phyloP scores from a whole-genome alignment of 2,113 vertebrate genomes.

The Myrmophylax atrothorax region DNA sequence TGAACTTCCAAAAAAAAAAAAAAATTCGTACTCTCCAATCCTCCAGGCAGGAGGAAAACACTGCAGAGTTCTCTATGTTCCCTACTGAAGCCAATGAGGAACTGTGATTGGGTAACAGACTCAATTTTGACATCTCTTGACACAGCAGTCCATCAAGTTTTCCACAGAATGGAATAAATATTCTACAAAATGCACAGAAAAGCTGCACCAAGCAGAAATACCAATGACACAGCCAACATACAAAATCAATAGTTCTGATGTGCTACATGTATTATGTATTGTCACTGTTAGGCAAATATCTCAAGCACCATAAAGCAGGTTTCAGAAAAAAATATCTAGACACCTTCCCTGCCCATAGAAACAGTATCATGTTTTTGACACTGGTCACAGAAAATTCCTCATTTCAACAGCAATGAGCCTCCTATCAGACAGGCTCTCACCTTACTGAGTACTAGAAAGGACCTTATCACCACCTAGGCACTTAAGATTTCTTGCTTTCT shows the following conservation, averaged over 20 bases:
- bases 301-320: neutral
- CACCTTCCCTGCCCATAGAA: neutral
- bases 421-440: neutral
- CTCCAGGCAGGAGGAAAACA: neutral
- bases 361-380: neutral
- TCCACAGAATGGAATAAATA: neutral
- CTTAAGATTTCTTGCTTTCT: neutral
- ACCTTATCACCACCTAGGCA: neutral
- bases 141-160: neutral
- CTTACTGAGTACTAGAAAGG: neutral
- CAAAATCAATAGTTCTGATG: neutral
- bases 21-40: neutral
- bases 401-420: accelerated
- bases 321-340: neutral
- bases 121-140: neutral
- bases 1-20: neutral
- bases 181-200: neutral
- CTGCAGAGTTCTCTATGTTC: neutral
- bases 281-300: neutral
- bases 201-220: neutral
- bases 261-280: neutral
- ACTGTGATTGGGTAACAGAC: neutral
- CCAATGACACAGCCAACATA: neutral
- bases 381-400: neutral
- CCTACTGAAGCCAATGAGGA: neutral